Percentiles rank a stretch among this genome's conserved stretches.
These are phyloP conservation scores for Polypterus bichir DNA, from an alignment of 2,113 vertebrate genomes.

Conservation along the genomic window DNA sequence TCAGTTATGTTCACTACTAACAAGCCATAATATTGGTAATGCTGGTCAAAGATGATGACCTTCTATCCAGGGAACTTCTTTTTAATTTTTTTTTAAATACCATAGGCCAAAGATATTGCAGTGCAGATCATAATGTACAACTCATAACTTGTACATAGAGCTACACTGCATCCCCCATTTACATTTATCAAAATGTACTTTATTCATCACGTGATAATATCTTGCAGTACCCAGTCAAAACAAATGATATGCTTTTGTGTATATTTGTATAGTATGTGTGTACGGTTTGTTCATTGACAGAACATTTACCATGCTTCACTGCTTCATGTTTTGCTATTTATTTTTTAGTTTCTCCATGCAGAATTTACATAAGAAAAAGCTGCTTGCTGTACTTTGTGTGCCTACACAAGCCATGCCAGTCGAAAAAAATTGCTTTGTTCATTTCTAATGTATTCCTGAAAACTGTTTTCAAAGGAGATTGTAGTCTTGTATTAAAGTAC, in stretches of 20 bases:
- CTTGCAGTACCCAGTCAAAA: too few species aligned
- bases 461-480: neutral
- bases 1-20: too few species aligned
- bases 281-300: neutral
- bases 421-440: neutral
- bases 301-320: neutral
- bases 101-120: slow-evolving; percentile 17
- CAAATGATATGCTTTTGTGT: too few species aligned
- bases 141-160: slow-evolving; percentile 38
- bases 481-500: neutral
- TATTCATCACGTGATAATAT: too few species aligned
- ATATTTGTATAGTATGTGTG: neutral
- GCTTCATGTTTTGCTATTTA: neutral
- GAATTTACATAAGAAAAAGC: neutral
- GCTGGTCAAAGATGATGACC: slow-evolving; percentile 41
- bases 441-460: neutral
- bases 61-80: slow-evolving; percentile 36
- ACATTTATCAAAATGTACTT: too few species aligned
- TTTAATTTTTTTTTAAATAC: slow-evolving; percentile 40
- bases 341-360: neutral
- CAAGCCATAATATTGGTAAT: slow-evolving; percentile 35
- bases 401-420: neutral
- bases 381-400: neutral
- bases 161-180: slow-evolving; percentile 11
- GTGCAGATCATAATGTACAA: slow-evolving; percentile 36